Percentiles rank a stretch among this genome's conserved stretches.
These are phyloP conservation scores for Novumbra hubbsi DNA, from an alignment of 2,797 vertebrate species.

Conservation along the genomic window DNA sequence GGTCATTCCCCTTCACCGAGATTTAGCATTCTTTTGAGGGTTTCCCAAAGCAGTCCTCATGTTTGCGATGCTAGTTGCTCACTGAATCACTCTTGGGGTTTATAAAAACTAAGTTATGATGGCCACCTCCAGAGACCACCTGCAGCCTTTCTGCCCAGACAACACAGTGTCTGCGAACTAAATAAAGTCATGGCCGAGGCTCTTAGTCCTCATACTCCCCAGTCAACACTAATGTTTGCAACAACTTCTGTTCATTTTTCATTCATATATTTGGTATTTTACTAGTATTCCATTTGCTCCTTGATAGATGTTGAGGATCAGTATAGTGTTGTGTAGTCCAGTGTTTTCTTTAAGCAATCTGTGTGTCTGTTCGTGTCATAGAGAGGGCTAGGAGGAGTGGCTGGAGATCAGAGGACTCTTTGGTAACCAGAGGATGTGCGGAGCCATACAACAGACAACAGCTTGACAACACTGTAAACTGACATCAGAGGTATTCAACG, in stretches of 20 bases:
- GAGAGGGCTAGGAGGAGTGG: background rate
- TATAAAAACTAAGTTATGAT: background rate
- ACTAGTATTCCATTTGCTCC: background rate
- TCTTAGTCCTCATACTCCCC: background rate
- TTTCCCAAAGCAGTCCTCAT: slow-evolving; percentile 11
- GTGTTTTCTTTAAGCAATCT: background rate
- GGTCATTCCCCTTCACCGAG: background rate
- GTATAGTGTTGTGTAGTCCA: background rate
- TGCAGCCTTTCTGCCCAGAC: background rate
- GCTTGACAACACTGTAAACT: slow-evolving; percentile 9
- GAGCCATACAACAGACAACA: background rate
- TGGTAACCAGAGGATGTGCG: slow-evolving; percentile 18
- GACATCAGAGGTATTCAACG: slow-evolving; percentile 20
- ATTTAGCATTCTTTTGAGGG: background rate
- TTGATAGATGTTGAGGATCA: background rate
- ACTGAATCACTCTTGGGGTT: slow-evolving; percentile 8
- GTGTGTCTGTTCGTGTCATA: background rate
- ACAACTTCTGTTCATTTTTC: background rate
- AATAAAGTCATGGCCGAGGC: background rate
- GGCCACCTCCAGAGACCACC: background rate
- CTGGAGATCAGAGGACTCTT: background rate
- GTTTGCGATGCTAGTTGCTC: background rate
- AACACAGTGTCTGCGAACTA: background rate
- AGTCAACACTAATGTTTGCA: background rate
- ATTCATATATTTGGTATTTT: background rate